Evolutionary conservation across 1,140 invertebrate genomes (phyloP).

Genomic region (Stratiolaelaps scimitus): DNA sequence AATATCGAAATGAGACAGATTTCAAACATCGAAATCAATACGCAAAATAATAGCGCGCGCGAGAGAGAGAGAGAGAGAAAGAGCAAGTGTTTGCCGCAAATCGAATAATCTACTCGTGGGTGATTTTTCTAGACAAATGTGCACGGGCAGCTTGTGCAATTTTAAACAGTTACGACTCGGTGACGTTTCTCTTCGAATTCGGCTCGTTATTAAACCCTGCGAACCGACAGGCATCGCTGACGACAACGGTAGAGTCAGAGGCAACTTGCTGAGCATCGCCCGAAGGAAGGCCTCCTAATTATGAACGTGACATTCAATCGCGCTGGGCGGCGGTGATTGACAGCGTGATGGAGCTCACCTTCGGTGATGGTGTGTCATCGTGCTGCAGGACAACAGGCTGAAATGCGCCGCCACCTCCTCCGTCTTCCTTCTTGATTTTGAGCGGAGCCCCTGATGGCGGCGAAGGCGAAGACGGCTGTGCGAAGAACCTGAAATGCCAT

Average conservation of each 20-base stretch:
- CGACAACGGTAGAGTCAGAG: too few species aligned
- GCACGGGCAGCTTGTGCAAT: too few species aligned
- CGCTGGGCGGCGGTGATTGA: neutral
- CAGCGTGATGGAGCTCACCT: neutral
- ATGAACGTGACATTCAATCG: neutral
- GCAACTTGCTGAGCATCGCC: neutral
- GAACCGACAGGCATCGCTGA: too few species aligned
- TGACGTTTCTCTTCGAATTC: too few species aligned
- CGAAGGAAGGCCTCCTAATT: neutral
- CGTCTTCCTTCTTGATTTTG: conserved; percentile 23
- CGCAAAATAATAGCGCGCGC: too few species aligned
- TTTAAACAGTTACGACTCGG: too few species aligned
- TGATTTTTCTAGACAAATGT: too few species aligned
- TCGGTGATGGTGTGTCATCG: conserved; percentile 22
- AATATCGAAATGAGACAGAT: neutral
- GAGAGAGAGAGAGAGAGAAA: too few species aligned
- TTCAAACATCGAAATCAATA: too few species aligned
- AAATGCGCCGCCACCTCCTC: conserved; percentile 9
- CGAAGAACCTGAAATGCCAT: neutral
- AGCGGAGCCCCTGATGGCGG: conserved; percentile 8
- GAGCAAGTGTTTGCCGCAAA: too few species aligned
- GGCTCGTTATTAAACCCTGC: too few species aligned
- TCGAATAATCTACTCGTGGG: too few species aligned
- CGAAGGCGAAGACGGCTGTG: conserved; percentile 6
- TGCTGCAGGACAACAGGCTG: conserved; percentile 8